Base-by-base conservation (phyloP, 2,797 vertebrate genomes). In the Scolopax bukidnonensis region DNA sequence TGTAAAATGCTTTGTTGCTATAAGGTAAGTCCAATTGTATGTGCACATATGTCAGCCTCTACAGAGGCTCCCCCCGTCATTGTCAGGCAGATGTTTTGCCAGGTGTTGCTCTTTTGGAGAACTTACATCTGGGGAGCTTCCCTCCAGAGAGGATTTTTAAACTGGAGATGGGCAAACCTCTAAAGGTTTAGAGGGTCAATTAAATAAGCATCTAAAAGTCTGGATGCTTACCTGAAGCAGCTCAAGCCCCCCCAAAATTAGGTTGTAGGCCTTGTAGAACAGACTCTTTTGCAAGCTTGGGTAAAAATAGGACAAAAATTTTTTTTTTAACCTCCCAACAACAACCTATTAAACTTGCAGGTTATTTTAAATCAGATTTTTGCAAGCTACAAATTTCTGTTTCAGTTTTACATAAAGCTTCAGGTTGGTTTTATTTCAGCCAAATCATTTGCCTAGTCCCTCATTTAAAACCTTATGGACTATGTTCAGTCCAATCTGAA, bases 61-160 rank as follows among this genome's bases (percentile, higher is more conserved):
- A 91, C 69, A 33, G 67, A 94, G 91, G 76, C 73, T 91, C 94
- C 65, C 91, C 48, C 91, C 86, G 89, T 51, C 92, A 82, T 91
- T 92, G 87, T 95, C 96, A 93, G 93, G 87, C 95, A 94, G 93
- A 96, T 86, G 79, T 95, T 96, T 96, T 89, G 70, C 89, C 95
- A 95, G 91, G 94, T 96, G 96, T 84, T 95, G 96, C 79, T 74
- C 73, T 86, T 96, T 94, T 90, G 93, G 91, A 79, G 71, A 84
- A 64, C 10, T 78, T 91, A 82, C 70, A 88, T 90, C 84, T 90
- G 89, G 63, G 79, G 63, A 86, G 88, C 28, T 90, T 89, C 60
- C 51, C 85, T 80, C 87, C 63, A 79, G 74, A 67, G 70, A 80
- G 65, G 23, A 82, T 79, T 90, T 94, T 95, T 84, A 88, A 94